Base-by-base conservation (phyloP, 1,140 invertebrate genomes). In the Muscidifurax raptorellus region DNA sequence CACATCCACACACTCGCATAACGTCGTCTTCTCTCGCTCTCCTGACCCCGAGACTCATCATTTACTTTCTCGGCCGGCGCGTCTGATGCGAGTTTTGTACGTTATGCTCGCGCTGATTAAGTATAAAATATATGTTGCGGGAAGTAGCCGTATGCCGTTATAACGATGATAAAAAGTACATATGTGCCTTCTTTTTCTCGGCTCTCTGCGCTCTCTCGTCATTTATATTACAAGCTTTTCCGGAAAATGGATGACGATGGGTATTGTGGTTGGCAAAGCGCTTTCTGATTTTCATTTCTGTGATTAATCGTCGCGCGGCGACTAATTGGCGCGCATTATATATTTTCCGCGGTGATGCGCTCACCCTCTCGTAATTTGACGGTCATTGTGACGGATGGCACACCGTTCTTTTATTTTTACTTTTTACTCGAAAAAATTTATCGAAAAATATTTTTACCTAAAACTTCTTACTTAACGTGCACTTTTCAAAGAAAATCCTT, bases 161-260 rank as follows among this genome's bases (percentile, higher is more conserved):
- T 72, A 72, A 72, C 18, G 69, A 72, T 72, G 69, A 72, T 72
- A 72, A 72, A 72, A 72, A 30, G 69, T 5, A 9, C 27, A 10
- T 36, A 22, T 32, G 13, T 72, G 25, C 30, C 27, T 72, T 69
- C 10, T 28, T 69, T 71, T 71, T 71, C 64, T 25, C 64, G 2
- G 25, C n/a, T 66, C n/a, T 66, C n/a, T 66, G n/a, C n/a, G n/a
- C n/a, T 66, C 25, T 25, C 64, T n/a, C 64, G 64, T 47, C 52
- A 22, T 59, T 18, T 18, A 22, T 22, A 15, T 18, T 18, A 22
- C 3, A 15, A 59, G 52, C 52, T 59, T 59, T 59, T n/a, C 22
- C 18, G 18, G 52, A 18, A 59, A 59, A 59, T n/a, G 7, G 52
- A 59, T 59, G 52, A n/a, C 52, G 52, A 59, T n/a, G 52, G 52